phyloP scores from a whole-genome alignment of 2,113 vertebrate genomes.

The Xyrauchen texanus region DNA sequence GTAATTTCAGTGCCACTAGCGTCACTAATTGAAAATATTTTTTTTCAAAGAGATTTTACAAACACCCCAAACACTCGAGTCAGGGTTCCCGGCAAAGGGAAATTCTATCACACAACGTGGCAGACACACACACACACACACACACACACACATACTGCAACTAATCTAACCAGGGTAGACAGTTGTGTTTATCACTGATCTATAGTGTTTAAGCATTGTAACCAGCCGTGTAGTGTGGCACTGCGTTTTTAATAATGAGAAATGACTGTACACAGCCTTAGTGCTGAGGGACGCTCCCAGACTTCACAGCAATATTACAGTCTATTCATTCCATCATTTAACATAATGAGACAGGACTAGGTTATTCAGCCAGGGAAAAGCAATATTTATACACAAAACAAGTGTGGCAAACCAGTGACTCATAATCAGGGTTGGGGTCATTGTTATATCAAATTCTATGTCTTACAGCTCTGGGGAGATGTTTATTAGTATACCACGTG shows the following conservation, averaged over 20 bases:
- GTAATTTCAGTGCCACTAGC: too few species aligned
- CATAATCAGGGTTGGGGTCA: background rate
- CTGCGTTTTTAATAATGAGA: slow-evolving; percentile 25
- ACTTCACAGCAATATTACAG: slow-evolving; percentile 17
- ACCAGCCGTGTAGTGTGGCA: background rate
- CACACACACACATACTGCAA: background rate
- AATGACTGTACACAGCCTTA: slow-evolving; percentile 12
- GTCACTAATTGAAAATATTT: too few species aligned
- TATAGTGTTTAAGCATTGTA: background rate
- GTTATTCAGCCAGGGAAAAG: slow-evolving; percentile 20
- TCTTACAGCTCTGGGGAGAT: background rate
- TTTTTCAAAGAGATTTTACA: too few species aligned
- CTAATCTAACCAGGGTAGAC: background rate
- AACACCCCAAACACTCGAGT: too few species aligned
- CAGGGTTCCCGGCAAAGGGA: background rate
- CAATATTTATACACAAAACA: slow-evolving; percentile 26
- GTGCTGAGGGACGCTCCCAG: slow-evolving; percentile 20
- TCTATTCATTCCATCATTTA: slow-evolving; percentile 27
- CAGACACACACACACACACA: too few species aligned
- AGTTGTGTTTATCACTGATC: background rate
- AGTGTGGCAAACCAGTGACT: background rate
- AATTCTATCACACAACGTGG: slow-evolving; percentile 12
- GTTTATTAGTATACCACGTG: too few species aligned
- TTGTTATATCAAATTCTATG: background rate
- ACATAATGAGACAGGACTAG: slow-evolving; percentile 1